Conservation (phyloP, 2,113 vertebrate genomes). For the Dolichotis patagonum region DNA sequence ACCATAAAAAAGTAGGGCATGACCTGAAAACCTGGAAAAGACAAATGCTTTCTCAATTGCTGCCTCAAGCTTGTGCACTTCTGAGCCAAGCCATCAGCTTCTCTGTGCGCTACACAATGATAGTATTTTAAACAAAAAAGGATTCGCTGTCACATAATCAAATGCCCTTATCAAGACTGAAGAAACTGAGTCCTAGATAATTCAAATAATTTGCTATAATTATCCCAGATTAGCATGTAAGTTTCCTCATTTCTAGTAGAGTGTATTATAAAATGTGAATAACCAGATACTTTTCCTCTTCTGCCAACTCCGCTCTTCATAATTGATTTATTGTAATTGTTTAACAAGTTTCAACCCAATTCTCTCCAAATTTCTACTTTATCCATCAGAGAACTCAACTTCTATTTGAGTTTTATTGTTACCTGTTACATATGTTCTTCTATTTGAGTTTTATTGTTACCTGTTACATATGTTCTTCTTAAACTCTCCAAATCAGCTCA, state of each 20-base stretch:
- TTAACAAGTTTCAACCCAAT: slow-evolving; percentile 20
- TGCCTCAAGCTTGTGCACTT: neutral
- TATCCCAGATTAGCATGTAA: neutral
- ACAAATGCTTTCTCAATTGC: neutral
- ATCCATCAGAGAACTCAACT: neutral
- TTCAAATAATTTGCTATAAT: neutral
- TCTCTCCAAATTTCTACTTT: slow-evolving; percentile 5
- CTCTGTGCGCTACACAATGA: neutral
- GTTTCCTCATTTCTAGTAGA: neutral
- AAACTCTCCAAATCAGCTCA: neutral
- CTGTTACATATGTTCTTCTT: neutral
- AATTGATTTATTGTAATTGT: slow-evolving; percentile 1
- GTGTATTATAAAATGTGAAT: slow-evolving; percentile 52
- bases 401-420: neutral
- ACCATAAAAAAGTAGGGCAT: neutral
- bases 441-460: neutral
- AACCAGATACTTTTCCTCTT: slow-evolving; percentile 1
- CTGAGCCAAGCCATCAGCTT: neutral
- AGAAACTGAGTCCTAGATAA: neutral
- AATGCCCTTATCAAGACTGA: neutral
- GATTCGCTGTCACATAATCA: neutral
- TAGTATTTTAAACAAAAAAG: slow-evolving; percentile 36
- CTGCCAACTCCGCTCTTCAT: neutral
- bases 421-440: neutral
- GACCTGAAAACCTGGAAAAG: slow-evolving; percentile 1